These are phyloP conservation scores for Heliothis subflexa DNA, from an alignment of 1,140 invertebrate species.

Conservation along the genomic window DNA sequence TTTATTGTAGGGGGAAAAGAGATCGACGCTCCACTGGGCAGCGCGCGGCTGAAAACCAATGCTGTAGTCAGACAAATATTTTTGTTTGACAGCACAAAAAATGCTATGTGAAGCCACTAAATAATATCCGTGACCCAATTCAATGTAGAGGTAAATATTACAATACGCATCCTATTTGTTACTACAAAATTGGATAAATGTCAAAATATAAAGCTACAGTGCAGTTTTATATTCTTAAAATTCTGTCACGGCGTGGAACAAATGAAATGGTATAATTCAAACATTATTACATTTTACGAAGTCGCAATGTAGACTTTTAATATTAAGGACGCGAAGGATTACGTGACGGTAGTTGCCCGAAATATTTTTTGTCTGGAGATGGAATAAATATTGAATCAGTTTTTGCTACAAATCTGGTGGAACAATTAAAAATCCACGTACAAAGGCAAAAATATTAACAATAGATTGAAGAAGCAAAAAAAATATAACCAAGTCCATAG, in stretches of 20 bases:
- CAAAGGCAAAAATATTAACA: background rate
- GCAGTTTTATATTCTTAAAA: background rate
- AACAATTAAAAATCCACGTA: background rate
- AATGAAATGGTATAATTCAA: slow-evolving; percentile 6
- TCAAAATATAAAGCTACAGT: slow-evolving; percentile 17
- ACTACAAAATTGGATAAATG: slow-evolving; percentile 3
- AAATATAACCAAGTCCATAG: background rate
- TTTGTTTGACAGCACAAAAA: slow-evolving; percentile 43
- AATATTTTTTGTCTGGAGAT: slow-evolving; percentile 16
- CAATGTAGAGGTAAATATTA: slow-evolving; percentile 18
- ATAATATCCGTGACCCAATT: slow-evolving; percentile 40
- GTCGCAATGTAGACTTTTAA: slow-evolving; percentile 24
- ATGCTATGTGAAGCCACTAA: slow-evolving; percentile 18
- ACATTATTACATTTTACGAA: slow-evolving; percentile 21
- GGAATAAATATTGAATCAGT: background rate
- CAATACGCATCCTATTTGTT: slow-evolving; percentile 2
- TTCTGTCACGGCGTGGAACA: background rate
- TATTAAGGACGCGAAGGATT: slow-evolving; percentile 9
- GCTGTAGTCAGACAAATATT: slow-evolving; percentile 57
- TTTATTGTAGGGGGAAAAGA: slow-evolving; percentile 77
- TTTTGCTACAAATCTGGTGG: background rate
- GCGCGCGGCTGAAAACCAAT: slow-evolving; percentile 62
- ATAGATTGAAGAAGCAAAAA: background rate
- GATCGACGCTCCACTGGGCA: slow-evolving; percentile 63
- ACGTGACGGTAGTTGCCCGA: slow-evolving; percentile 1